Evolutionary conservation across 1,140 invertebrate species (phyloP).

Genomic region (Bombus picipes): DNA sequence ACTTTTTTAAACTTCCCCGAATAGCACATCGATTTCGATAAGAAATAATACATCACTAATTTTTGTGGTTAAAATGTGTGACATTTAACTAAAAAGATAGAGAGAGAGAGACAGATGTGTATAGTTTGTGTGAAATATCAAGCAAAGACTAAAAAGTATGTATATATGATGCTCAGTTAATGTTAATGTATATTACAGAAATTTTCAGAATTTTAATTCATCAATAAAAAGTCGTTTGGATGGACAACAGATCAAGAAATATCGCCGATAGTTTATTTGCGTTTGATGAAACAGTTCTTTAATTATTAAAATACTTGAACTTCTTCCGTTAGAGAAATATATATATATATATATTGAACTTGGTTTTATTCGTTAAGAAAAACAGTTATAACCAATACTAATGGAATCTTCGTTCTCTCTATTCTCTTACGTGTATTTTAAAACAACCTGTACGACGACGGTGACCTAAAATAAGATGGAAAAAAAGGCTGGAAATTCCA

Average conservation of each 20-base stretch:
- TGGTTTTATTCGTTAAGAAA: neutral
- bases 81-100: neutral
- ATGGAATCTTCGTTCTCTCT: neutral
- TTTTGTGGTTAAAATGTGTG: neutral
- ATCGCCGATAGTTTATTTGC: neutral
- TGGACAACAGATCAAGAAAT: neutral
- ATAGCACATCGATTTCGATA: neutral
- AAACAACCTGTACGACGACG: neutral
- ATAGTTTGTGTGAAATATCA: neutral
- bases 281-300: neutral
- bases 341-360: too few relatives aligned
- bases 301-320: neutral
- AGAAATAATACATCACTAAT: neutral
- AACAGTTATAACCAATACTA: too few relatives aligned
- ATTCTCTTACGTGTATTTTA: neutral
- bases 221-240: neutral
- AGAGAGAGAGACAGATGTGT: too few relatives aligned
- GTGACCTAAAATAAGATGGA: neutral
- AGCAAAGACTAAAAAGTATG: neutral
- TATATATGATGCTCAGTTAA: neutral
- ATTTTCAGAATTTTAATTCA: neutral
- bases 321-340: neutral
- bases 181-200: neutral
- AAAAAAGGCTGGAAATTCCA: conserved; percentile 3
- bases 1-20: neutral